Base-by-base conservation (phyloP, 2,888 invertebrate genomes). In the Calameuta pallipes region DNA sequence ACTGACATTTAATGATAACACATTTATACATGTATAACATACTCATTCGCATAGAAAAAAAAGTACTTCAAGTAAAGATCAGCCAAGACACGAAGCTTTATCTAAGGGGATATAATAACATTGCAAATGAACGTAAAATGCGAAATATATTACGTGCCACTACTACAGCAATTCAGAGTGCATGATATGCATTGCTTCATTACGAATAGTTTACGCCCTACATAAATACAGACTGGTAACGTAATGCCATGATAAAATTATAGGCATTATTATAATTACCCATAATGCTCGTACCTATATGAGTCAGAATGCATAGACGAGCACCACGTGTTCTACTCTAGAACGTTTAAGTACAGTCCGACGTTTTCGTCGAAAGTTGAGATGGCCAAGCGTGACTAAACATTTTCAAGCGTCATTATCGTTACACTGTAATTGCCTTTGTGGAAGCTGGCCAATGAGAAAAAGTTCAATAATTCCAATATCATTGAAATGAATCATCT, bases 211-310 rank as follows among this genome's bases (percentile, higher is more conserved):
- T 80, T 80, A 82, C 80, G 80, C 80, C 77, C 76, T 71, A 75
- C 80, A 80, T 84, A 83, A 83, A 85, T 83, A 80, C 76, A 79
- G 83, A 79, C 83, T 80, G 79, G 81, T 80, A 79, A 83, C 78
- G 82, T 82, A 82, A 84, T 83, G 81, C 80, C 83, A 69, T 82
- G 76, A 37, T 69, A 70, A 82, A 83, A 85, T 85, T 84, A 85
- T 82, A 85, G 85, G 82, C 79, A 84, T 85, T 83, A 83, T 81
- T 82, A 83, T 84, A 82, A 85, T 85, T 84, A 83, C 81, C 82
- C 80, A 80, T 82, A 82, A 83, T 81, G 78, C 70, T 75, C 73
- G 33, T 37, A 76, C 69, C 74, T 41, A 69, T 73, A 76, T 73
- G 71, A 78, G 69, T 69, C 75, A 79, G 76, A 75, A 76, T 68